Evolutionary conservation across 1,140 invertebrate genomes (phyloP).

Genomic region (Gryon sp.): DNA sequence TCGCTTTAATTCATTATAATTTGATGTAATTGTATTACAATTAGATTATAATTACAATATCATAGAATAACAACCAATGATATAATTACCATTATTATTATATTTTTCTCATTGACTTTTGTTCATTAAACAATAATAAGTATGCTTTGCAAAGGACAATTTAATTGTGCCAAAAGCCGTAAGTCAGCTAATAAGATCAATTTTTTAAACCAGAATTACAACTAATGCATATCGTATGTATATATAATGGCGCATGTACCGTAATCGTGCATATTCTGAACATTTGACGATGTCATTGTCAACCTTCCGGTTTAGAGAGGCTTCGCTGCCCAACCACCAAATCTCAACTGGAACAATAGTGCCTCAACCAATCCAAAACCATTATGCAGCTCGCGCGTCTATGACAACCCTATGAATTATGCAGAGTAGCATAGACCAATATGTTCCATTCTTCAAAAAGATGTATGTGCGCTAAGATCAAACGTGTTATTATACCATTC

Average conservation of each 20-base stretch:
- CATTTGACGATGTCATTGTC: slow-evolving; percentile 63
- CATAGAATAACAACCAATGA: too few relatives aligned
- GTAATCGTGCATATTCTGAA: slow-evolving; percentile 61
- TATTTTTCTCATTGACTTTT: too few relatives aligned
- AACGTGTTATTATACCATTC: slow-evolving; percentile 69
- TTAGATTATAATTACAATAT: too few relatives aligned
- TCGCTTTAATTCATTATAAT: too few relatives aligned
- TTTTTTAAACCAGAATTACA: slow-evolving; percentile 27
- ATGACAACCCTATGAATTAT: slow-evolving; percentile 78
- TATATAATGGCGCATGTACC: slow-evolving; percentile 55
- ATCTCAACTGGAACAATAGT: slow-evolving; percentile 68
- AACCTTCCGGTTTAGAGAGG: slow-evolving; percentile 60
- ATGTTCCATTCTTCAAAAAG: slow-evolving; percentile 66
- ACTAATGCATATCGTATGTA: slow-evolving; percentile 46
- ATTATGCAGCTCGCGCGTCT: slow-evolving; percentile 77
- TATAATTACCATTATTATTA: too few relatives aligned
- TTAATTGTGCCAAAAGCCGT: too few relatives aligned
- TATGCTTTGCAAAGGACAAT: too few relatives aligned
- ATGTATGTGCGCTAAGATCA: slow-evolving; percentile 41
- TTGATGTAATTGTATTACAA: too few relatives aligned
- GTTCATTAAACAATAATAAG: too few relatives aligned
- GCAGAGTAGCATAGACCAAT: slow-evolving; percentile 77
- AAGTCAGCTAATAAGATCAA: not conserved
- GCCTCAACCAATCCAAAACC: slow-evolving; percentile 69
- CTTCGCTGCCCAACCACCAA: slow-evolving; percentile 52